Evolutionary conservation across 2,113 vertebrate genomes (phyloP).

Genomic region (Stomatorhinus ivindoensis): DNA sequence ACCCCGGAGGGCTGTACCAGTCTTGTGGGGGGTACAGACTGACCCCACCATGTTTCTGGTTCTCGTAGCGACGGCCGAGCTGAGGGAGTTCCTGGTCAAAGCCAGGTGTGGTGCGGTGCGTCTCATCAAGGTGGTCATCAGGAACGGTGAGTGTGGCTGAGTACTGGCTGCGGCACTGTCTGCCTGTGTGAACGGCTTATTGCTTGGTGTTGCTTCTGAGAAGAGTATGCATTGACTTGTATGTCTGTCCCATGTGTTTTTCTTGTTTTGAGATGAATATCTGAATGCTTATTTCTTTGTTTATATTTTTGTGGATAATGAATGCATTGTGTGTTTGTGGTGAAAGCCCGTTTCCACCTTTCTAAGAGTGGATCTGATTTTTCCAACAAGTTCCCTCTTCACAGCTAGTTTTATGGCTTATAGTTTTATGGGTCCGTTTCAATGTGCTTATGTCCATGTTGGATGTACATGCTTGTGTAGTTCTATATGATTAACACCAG

Average conservation of each 20-base stretch:
- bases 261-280: neutral
- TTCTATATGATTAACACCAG: neutral
- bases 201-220: neutral
- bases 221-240: slow-evolving; percentile 1
- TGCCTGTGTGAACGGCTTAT: neutral
- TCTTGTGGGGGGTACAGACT: slow-evolving; percentile 9
- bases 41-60: slow-evolving; percentile 83
- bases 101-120: slow-evolving; percentile 79
- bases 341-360: neutral
- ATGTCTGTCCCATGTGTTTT: neutral
- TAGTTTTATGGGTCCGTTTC: neutral
- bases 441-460: neutral
- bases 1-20: neutral
- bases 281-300: neutral
- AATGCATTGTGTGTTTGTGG: neutral
- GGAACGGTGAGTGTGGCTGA: slow-evolving; percentile 73
- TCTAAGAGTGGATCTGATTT: neutral
- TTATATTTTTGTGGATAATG: neutral
- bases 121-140: slow-evolving; percentile 90
- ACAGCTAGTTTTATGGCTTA: neutral
- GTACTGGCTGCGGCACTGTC: neutral
- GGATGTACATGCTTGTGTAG: accelerated
- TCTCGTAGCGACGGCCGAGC: slow-evolving; percentile 84
- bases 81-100: slow-evolving; percentile 87
- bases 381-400: neutral